Evolutionary conservation across 2,113 vertebrate species (phyloP), one percentile per base, ranked within the genome.

Genomic region (Coptodon bakossiorum): DNA sequence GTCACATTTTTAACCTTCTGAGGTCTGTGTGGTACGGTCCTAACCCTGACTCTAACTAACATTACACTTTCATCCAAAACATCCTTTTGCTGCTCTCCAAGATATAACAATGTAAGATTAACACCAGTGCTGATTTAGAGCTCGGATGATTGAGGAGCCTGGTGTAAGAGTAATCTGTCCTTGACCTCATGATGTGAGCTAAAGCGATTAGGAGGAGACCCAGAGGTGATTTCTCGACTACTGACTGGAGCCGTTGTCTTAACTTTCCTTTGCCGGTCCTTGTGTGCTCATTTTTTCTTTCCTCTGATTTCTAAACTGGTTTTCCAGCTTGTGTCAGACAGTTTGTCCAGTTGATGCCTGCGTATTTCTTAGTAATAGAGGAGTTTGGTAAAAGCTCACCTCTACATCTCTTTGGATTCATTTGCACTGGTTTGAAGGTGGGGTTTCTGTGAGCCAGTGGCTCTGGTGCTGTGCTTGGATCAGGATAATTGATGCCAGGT

Each of bases 11-110:
- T 16, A 43, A 45, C 2, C 68, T 16, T 6, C 38, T 45, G 68
- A 45, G 22, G 68, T 45, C 13, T 27, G 3, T 9, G 38, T 45
- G 38, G n/a, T 43, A 0, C 22, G 1, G 13, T 14, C 68, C 8
- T 45, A 45, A 45, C 22, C 22, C 2, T 73, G 40, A 68, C 63
- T 2, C 10, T 19, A 40, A 66, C 61, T 9, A 9, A 63, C 59
- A 31, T 59, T 16, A 17, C 57, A 1, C 17, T 9, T 43, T 68
- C 2, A 24, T 14, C n/a, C 1, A 71, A 43, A 71, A 24, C n/a
- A 24, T 16, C 12, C 36, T 71, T 43, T 71, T 71, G 5, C 12
- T 43, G 0, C 66, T 71, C 0, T 71, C 5, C 0, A 1, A 31
- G 17, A 59, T 31, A 17, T 31, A 31, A 27, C 13, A 16, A 9